These are phyloP conservation scores for Catagonus wagneri DNA, from an alignment of 2,113 vertebrate genomes.

Conservation along the genomic window DNA sequence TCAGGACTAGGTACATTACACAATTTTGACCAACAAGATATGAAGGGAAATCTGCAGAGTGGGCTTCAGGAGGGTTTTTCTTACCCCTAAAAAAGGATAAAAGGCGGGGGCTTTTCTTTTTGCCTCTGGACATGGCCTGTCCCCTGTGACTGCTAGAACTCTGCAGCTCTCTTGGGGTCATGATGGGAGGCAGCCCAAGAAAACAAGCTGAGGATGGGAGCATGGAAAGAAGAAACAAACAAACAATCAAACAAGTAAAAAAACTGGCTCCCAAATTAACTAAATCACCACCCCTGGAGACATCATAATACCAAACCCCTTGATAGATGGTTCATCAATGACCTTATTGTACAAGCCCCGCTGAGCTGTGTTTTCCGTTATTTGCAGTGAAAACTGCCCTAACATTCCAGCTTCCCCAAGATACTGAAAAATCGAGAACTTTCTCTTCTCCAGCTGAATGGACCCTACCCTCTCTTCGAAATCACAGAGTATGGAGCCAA, in stretches of 20 bases:
- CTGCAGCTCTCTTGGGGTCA: not conserved
- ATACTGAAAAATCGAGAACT: constrained; percentile 1
- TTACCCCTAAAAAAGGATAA: not conserved
- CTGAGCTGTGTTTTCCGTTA: not conserved
- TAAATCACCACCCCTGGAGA: not conserved
- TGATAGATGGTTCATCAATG: not conserved
- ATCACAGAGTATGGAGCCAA: not conserved
- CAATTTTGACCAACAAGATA: not conserved
- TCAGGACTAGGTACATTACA: not conserved
- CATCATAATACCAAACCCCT: not conserved
- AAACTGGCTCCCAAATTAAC: not conserved
- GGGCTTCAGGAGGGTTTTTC: not conserved
- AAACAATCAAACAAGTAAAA: not conserved
- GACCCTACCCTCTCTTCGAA: not conserved
- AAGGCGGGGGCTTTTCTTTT: not conserved
- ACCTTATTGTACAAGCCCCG: not conserved
- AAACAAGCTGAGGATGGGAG: not conserved
- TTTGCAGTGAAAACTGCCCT: not conserved
- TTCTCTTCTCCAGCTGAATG: not conserved
- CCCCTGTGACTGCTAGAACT: not conserved
- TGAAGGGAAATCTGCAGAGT: too few relatives aligned
- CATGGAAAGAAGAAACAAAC: not conserved
- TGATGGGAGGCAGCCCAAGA: not conserved
- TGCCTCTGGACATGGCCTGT: not conserved
- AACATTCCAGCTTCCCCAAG: not conserved